A percentile compares a stretch with the other conserved stretches of the same genome.
phyloP scores from a whole-genome alignment of 2,113 vertebrate species.

The Carassius auratus region DNA sequence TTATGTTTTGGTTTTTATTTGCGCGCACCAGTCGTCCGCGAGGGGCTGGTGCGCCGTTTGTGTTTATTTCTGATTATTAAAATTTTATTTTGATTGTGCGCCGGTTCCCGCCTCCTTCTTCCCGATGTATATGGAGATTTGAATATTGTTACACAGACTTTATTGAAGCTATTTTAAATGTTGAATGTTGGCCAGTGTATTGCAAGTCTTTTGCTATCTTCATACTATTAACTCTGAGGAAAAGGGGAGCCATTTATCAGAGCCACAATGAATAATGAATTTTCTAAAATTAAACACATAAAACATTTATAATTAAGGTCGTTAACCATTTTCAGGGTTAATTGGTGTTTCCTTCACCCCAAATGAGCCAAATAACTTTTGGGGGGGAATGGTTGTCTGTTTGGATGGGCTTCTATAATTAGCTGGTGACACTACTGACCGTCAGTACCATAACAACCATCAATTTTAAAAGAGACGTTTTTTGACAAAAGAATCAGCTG shows the following conservation, averaged over 20 bases:
- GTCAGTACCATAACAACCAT: background rate
- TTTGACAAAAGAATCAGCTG: too few species aligned
- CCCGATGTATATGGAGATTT: too few species aligned
- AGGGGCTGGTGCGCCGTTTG: too few species aligned
- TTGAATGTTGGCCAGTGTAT: too few species aligned
- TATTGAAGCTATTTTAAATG: background rate
- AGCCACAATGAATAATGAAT: constrained; percentile 45
- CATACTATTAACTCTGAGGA: background rate
- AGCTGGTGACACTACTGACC: constrained; percentile 13
- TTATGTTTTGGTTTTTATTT: too few species aligned
- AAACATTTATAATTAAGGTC: constrained; percentile 49
- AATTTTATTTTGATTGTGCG: too few species aligned
- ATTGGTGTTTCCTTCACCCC: constrained; percentile 37
- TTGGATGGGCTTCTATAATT: background rate
- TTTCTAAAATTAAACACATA: constrained; percentile 43
- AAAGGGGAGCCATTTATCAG: constrained; percentile 32
- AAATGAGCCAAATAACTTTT: constrained; percentile 30
- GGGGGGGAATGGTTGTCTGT: background rate
- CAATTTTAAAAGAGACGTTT: too few species aligned
- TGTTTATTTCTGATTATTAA: too few species aligned
- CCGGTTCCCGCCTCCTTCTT: too few species aligned
- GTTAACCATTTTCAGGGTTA: constrained; percentile 45
- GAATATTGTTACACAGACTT: background rate
- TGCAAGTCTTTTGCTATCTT: background rate
- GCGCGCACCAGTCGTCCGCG: too few species aligned